Evolutionary conservation across 2,888 invertebrate species (phyloP).

Genomic region (Athetis lepigone): DNA sequence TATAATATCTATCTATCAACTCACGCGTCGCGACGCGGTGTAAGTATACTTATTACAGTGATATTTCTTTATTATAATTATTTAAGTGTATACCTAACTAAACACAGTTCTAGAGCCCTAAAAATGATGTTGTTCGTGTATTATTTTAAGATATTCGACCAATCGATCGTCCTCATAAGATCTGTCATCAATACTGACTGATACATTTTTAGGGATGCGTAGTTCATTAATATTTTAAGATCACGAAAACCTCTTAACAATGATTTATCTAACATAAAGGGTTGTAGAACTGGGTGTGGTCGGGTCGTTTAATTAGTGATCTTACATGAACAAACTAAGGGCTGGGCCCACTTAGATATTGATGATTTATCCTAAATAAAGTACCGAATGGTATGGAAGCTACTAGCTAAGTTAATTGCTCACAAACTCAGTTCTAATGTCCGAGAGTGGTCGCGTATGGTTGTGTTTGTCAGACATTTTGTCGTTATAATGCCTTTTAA

Average conservation of each 20-base stretch:
- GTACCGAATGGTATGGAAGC: constrained; percentile 39
- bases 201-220: constrained; percentile 35
- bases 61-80: constrained; percentile 63
- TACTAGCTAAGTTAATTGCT: constrained; percentile 55
- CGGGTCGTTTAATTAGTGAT: constrained; percentile 57
- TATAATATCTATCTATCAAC: constrained; percentile 38
- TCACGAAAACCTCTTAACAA: constrained; percentile 8
- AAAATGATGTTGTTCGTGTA: constrained; percentile 5
- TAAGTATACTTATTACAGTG: constrained; percentile 64
- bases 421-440: constrained; percentile 43
- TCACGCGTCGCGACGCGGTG: constrained; percentile 43
- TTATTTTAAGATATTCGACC: constrained; percentile 7
- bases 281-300: constrained; percentile 20
- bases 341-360: constrained; percentile 65
- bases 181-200: constrained; percentile 38
- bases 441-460: constrained; percentile 17
- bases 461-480: constrained; percentile 42
- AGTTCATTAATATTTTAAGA: constrained; percentile 42
- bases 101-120: constrained; percentile 23
- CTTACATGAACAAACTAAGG: constrained; percentile 62
- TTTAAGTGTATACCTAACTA: constrained; percentile 52
- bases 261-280: constrained; percentile 1
- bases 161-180: constrained; percentile 5
- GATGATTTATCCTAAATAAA: constrained; percentile 57
- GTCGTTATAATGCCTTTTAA: constrained; percentile 17